Percentiles rank a stretch among this genome's conserved stretches.
These are phyloP conservation scores for Tiphia femorata DNA, from an alignment of 2,888 invertebrate genomes.

Conservation along the genomic window DNA sequence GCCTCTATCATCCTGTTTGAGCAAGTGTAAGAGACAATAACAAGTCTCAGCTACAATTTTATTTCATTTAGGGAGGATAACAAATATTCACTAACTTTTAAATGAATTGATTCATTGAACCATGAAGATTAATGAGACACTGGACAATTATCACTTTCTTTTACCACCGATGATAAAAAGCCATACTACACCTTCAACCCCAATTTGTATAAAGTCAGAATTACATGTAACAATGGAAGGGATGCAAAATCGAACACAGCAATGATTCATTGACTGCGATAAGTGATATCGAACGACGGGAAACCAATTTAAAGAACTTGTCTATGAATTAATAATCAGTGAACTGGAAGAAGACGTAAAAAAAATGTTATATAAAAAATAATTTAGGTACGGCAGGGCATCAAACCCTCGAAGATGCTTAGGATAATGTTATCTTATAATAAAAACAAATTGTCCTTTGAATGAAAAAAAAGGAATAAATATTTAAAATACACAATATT, in stretches of 20 bases:
- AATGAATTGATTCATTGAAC: slow-evolving; percentile 4
- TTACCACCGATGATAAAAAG: slow-evolving; percentile 50
- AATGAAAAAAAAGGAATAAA: slow-evolving; percentile 68
- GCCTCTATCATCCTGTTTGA: too few relatives aligned
- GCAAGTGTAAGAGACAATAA: too few relatives aligned
- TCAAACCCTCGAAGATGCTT: slow-evolving; percentile 64
- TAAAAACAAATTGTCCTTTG: slow-evolving; percentile 68
- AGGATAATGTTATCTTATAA: slow-evolving; percentile 70
- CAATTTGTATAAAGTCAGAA: slow-evolving; percentile 57
- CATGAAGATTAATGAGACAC: slow-evolving; percentile 4
- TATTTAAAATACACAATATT: slow-evolving; percentile 66
- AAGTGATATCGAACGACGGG: slow-evolving; percentile 47
- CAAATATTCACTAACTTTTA: too few relatives aligned
- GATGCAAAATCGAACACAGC: slow-evolving; percentile 31
- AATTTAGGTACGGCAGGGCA: slow-evolving; percentile 67
- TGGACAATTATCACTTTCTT: slow-evolving; percentile 26
- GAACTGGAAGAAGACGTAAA: slow-evolving; percentile 58
- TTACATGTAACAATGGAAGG: slow-evolving; percentile 41
- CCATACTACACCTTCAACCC: slow-evolving; percentile 48
- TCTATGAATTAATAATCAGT: slow-evolving; percentile 57
- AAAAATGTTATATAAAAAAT: slow-evolving; percentile 67
- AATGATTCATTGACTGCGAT: slow-evolving; percentile 46
- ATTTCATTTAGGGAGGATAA: too few relatives aligned
- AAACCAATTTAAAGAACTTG: slow-evolving; percentile 40
- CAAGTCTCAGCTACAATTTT: too few relatives aligned